Conservation (phyloP, 2,888 invertebrate species). For the Hedya salicella region DNA sequence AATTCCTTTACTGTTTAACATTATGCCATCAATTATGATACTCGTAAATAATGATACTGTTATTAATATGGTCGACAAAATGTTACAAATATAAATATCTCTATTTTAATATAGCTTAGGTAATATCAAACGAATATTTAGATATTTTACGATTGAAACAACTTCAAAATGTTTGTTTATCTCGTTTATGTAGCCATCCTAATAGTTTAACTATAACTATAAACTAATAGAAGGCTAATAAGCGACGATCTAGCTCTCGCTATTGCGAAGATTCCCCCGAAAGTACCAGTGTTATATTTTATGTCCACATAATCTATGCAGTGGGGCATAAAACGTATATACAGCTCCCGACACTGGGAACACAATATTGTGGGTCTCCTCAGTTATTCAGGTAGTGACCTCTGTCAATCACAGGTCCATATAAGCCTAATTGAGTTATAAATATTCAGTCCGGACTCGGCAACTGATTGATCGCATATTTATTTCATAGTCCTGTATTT, state of each 20-base stretch:
- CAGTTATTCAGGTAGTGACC: constrained; percentile 35
- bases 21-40: too few relatives aligned
- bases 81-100: too few relatives aligned
- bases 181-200: neutral
- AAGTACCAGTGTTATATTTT: constrained; percentile 12
- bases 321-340: constrained; percentile 8
- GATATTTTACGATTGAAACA: too few relatives aligned
- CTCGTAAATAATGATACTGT: too few relatives aligned
- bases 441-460: constrained; percentile 27
- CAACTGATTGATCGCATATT: constrained; percentile 18
- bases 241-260: neutral
- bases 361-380: constrained; percentile 18
- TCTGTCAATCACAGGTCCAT: constrained; percentile 38
- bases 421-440: constrained; percentile 38
- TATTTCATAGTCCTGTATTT: constrained; percentile 6
- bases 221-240: neutral
- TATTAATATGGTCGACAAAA: too few relatives aligned
- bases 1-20: too few relatives aligned
- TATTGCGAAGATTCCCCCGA: neutral
- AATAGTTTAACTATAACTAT: neutral
- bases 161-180: too few relatives aligned
- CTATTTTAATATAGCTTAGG: too few relatives aligned
- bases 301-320: constrained; percentile 1
- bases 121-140: too few relatives aligned
- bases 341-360: neutral